Percentiles rank a stretch among this genome's conserved stretches.
phyloP scores from a whole-genome alignment of 2,113 vertebrate species.

The Dipodomys spectabilis region DNA sequence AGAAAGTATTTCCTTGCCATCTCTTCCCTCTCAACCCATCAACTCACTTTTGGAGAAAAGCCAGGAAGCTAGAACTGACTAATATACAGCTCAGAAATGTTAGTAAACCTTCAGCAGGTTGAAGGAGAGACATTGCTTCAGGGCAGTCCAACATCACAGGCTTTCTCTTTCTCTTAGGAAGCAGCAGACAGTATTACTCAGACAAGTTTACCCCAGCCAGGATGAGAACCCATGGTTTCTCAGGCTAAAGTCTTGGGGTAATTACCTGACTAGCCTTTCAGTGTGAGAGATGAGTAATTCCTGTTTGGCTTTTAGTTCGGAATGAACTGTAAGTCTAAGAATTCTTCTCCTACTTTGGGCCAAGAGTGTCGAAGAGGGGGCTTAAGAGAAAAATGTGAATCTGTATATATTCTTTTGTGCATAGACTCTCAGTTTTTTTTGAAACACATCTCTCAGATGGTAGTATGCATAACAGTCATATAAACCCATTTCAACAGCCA shows the following conservation, averaged over 20 bases:
- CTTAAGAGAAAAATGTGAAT: conserved; percentile 3
- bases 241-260: not conserved
- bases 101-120: not conserved
- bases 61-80: not conserved
- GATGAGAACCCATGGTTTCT: not conserved
- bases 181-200: not conserved
- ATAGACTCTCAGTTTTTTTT: not conserved
- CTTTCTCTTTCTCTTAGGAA: too few relatives aligned
- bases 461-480: not conserved
- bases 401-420: not conserved
- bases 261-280: conserved; percentile 32
- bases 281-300: conserved; percentile 30
- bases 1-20: not conserved
- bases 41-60: not conserved
- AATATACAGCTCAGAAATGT: conserved; percentile 5
- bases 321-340: conserved; percentile 34
- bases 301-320: conserved; percentile 30
- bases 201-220: not conserved
- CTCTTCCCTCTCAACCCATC: too few relatives aligned
- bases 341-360: not conserved
- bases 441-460: not conserved
- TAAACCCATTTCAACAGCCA: not conserved
- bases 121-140: not conserved
- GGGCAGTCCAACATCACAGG: not conserved
- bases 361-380: not conserved